Conservation (phyloP, 2,888 invertebrate species). For the Pseudeuparius sepicola region DNA sequence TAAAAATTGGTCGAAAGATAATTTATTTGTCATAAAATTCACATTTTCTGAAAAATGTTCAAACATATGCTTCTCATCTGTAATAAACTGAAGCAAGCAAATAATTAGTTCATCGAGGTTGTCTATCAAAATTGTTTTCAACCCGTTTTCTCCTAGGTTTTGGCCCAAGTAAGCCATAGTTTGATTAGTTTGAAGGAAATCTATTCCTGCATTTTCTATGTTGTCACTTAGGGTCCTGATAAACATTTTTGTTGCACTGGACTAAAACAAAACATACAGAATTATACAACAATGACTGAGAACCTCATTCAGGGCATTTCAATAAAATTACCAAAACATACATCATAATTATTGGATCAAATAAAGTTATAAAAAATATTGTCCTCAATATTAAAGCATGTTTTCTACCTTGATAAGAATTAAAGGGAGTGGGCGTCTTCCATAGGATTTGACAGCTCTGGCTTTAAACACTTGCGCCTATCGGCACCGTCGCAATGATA, state of each 20-base stretch:
- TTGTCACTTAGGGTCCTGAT: slow-evolving; percentile 25
- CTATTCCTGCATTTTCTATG: slow-evolving; percentile 26
- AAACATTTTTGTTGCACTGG: slow-evolving; percentile 25
- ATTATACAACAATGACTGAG: neutral
- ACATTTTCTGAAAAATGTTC: slow-evolving; percentile 12
- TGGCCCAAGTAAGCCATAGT: slow-evolving; percentile 30
- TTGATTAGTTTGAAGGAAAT: slow-evolving; percentile 27
- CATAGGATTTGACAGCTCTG: no score
- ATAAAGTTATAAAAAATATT: no score
- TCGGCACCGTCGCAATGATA: no score
- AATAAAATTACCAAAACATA: no score
- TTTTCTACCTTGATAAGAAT: no score
- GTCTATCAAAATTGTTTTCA: slow-evolving; percentile 22
- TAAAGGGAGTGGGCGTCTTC: no score
- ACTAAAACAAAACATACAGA: no score
- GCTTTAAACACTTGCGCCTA: no score
- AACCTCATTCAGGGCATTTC: neutral
- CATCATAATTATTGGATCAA: no score
- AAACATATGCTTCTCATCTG: slow-evolving; percentile 29
- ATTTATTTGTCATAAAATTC: slow-evolving; percentile 30
- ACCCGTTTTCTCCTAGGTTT: slow-evolving; percentile 26
- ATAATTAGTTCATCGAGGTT: slow-evolving; percentile 31
- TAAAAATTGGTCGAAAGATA: slow-evolving; percentile 35
- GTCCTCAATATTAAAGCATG: no score
- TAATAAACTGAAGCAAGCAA: slow-evolving; percentile 31